Evolutionary conservation across 2,113 vertebrate species (phyloP), one percentile per base, ranked within the genome.

Genomic region (Trichomycterus rosablanca): DNA sequence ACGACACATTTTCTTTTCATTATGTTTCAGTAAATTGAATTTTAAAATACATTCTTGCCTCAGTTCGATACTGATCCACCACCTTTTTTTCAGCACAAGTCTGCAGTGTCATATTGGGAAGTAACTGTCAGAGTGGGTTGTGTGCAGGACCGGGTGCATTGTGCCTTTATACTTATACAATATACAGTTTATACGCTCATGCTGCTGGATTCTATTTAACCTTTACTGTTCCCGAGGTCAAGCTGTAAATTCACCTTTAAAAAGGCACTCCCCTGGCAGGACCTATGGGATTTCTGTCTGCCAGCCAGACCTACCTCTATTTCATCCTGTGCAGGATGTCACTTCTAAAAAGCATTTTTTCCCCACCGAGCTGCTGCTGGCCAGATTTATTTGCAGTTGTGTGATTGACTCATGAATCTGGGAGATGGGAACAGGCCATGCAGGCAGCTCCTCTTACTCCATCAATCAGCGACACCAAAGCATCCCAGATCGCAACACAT

Each of bases 401-500:
- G 72, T 74, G 72, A 74, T 74, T 74, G 72, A 74, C 72, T 74
- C 72, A 70, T 74, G 72, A 74, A 74, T 74, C 72, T 74, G 72
- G 52, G 60, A 64, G 67, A 70, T 74, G 72, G 59, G 72, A 70
- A 59, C 63, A 54, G 71, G 53, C 53, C 54, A 59, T 62, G 64
- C 63, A 49, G 67, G 72, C 67, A 48, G 63, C 63, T 74, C 63
- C 67, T 74, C 30, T 22, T 48, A 55, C 63, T 74, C 64, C 59
- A 74, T 74, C 67, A 67, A 74, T 74, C 72, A 74, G 52, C 15
- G 34, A 49, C 28, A 35, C 43, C 59, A 34, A 50, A 51, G 50
- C 16, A 44, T 55, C 37, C 24, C 52, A 15, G 39, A 59, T 32
- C 59, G 19, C 28, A 23, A 20, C 59, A 30, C 43, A 30, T 48